Percentiles rank a stretch among this genome's conserved stretches.
Evolutionary conservation across 2,113 vertebrate species (phyloP).

Genomic region (Cebus imitator): DNA sequence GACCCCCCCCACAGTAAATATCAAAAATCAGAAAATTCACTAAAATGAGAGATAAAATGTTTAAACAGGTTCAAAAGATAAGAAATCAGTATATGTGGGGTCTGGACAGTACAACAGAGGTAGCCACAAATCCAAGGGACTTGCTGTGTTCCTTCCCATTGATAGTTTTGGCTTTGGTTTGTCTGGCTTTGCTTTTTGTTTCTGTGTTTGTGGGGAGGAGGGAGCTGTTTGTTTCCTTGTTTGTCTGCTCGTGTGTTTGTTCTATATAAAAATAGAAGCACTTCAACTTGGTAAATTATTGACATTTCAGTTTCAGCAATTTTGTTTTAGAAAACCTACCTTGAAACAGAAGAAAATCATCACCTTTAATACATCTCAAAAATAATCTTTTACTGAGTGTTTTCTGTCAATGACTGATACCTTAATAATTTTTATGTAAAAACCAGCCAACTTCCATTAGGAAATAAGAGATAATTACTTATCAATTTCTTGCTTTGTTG

Average conservation of each 20-base stretch:
- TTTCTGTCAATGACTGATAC: neutral
- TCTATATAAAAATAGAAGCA: neutral
- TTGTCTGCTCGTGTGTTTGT: neutral
- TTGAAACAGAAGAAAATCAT: neutral
- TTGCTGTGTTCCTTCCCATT: neutral
- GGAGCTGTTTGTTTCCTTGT: neutral
- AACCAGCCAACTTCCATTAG: neutral
- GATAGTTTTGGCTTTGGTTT: neutral
- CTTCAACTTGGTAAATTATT: neutral
- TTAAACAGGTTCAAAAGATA: neutral
- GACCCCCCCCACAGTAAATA: neutral
- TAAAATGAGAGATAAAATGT: neutral
- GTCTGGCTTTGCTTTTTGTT: neutral
- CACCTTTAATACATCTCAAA: neutral
- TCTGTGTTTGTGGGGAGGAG: neutral
- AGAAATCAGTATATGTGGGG: neutral
- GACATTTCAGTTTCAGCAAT: neutral
- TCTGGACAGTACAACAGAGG: neutral
- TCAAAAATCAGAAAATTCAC: neutral
- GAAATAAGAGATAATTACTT: neutral
- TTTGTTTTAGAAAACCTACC: slow-evolving; percentile 1
- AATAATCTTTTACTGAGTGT: neutral
- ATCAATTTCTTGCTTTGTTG: neutral
- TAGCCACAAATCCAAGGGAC: neutral
- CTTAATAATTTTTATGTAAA: neutral